A percentile compares a stretch with the other conserved stretches of the same genome.
Evolutionary conservation across 2,797 vertebrate genomes (phyloP).

Genomic region (Peromyscus attwateri): DNA sequence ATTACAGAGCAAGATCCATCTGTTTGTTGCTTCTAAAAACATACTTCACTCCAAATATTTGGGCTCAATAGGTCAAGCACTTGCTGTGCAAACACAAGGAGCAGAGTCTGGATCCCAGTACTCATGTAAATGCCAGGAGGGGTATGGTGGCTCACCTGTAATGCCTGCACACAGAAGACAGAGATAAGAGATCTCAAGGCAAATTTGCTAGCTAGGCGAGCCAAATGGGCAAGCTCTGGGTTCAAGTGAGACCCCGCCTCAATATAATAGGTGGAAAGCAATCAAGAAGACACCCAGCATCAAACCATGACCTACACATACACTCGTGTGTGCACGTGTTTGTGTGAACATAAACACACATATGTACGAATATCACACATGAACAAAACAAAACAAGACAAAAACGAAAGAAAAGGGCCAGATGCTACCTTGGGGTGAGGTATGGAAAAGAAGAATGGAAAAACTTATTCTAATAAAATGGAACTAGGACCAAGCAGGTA

Average conservation of each 20-base stretch:
- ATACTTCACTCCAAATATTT: background rate
- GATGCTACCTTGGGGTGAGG: background rate
- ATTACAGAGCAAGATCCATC: background rate
- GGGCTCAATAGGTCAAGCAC: background rate
- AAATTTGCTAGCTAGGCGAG: background rate
- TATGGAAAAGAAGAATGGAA: no score
- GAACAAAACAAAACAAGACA: background rate
- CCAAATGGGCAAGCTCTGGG: background rate
- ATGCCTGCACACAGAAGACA: background rate
- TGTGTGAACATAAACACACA: background rate
- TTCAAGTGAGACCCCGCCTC: background rate
- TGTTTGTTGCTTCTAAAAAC: background rate
- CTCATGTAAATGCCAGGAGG: background rate
- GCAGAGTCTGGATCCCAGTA: background rate
- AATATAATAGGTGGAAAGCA: background rate
- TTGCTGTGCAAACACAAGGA: background rate
- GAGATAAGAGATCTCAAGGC: background rate
- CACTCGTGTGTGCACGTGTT: background rate
- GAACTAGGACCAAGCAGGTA: background rate
- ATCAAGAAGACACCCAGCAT: background rate
- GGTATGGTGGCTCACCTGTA: background rate
- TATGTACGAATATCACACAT: background rate
- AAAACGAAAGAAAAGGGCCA: background rate
- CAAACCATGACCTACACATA: background rate
- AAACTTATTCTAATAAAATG: background rate